These are phyloP conservation scores for Apomyelois bistriatella DNA, from an alignment of 2,888 invertebrate species.

Conservation along the genomic window DNA sequence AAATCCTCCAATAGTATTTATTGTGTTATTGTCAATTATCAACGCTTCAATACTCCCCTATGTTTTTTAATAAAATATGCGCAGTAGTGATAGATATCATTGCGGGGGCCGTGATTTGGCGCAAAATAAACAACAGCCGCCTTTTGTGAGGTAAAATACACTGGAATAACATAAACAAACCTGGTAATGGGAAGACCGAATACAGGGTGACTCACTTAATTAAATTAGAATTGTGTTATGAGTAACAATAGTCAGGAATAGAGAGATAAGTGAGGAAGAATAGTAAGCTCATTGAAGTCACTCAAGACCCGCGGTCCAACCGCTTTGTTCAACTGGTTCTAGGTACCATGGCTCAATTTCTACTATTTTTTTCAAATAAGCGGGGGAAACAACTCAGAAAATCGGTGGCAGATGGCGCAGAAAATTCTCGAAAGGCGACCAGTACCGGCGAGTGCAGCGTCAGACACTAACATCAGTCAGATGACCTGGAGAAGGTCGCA, in stretches of 20 bases:
- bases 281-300: too few relatives aligned
- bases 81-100: conserved; percentile 66
- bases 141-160: conserved; percentile 69
- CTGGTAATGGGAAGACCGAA: conserved; percentile 47
- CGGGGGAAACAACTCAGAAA: too few relatives aligned
- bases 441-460: too few relatives aligned
- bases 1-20: not conserved
- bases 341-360: too few relatives aligned
- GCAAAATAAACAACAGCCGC: conserved; percentile 70
- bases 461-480: too few relatives aligned
- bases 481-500: too few relatives aligned
- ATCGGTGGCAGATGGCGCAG: too few relatives aligned
- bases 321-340: too few relatives aligned
- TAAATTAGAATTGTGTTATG: not conserved
- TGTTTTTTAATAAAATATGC: conserved; percentile 74
- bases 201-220: conserved; percentile 43
- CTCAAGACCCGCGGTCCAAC: too few relatives aligned
- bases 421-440: too few relatives aligned
- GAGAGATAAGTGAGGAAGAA: not conserved
- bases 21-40: conserved; percentile 19
- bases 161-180: conserved; percentile 74
- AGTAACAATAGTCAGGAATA: not conserved
- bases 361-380: too few relatives aligned
- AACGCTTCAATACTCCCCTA: conserved; percentile 42
- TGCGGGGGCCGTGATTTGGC: conserved; percentile 74